Evolutionary conservation across 2,113 vertebrate genomes (phyloP).

Genomic region (Cochlearius cochlearius): DNA sequence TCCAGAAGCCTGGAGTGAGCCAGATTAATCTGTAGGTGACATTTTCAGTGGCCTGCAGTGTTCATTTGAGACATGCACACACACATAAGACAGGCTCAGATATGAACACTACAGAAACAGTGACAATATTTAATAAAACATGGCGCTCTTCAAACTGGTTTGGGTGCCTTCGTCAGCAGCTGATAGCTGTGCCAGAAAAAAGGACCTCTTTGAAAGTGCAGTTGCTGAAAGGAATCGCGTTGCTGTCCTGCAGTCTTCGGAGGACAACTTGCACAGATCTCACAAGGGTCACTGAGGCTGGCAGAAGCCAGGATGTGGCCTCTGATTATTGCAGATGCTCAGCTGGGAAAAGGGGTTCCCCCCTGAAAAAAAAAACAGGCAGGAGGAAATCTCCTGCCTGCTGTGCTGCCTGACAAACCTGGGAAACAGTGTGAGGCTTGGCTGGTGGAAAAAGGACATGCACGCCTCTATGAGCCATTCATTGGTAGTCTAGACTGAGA

Average conservation of each 20-base stretch:
- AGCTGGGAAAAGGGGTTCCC: not conserved
- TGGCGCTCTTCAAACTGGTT: not conserved
- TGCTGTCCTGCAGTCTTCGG: not conserved
- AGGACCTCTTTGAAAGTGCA: not conserved
- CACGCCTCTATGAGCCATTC: not conserved
- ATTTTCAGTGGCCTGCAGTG: not conserved
- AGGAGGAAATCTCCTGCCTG: not conserved
- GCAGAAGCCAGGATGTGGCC: not conserved
- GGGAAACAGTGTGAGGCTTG: not conserved
- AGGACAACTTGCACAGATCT: not conserved
- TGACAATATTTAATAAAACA: not conserved
- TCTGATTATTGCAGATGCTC: not conserved
- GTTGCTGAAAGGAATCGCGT: not conserved
- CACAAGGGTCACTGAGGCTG: not conserved
- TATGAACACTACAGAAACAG: not conserved
- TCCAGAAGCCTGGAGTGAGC: not conserved
- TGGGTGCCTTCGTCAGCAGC: not conserved
- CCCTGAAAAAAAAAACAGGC: fast-evolving
- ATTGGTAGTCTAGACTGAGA: not conserved
- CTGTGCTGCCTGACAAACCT: not conserved
- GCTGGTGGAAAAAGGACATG: not conserved
- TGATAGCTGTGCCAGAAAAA: not conserved
- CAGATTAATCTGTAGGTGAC: conserved; percentile 11
- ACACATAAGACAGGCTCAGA: not conserved
- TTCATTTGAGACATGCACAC: not conserved